phyloP scores from a whole-genome alignment of 2,113 vertebrate species.

The Sylvia atricapilla region DNA sequence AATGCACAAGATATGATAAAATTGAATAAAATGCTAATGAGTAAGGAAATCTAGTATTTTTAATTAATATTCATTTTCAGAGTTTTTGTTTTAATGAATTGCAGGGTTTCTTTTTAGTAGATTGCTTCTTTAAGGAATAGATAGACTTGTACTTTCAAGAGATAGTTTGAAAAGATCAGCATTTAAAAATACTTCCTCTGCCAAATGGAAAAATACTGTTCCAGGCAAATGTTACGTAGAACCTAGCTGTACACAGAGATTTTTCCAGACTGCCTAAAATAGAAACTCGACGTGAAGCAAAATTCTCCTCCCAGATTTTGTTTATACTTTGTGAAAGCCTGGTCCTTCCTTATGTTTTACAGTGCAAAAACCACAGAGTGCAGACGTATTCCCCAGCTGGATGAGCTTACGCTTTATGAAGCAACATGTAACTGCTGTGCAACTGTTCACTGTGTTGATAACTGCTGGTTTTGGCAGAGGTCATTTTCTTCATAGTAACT shows the following conservation, averaged over 20 bases:
- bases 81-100: neutral
- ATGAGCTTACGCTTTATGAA: neutral
- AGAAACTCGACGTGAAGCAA: neutral
- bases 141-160: neutral
- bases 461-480: neutral
- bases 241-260: neutral
- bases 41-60: neutral
- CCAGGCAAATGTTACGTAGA: neutral
- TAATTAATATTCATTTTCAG: neutral
- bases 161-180: neutral
- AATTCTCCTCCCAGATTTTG: neutral
- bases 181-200: slow-evolving; percentile 3
- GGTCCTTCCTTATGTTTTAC: neutral
- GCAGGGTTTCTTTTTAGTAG: neutral
- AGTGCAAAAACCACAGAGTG: neutral
- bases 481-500: neutral
- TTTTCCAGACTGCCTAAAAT: slow-evolving; percentile 9
- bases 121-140: neutral
- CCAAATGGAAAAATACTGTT: neutral
- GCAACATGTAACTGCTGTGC: neutral
- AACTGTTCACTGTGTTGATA: neutral
- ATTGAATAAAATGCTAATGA: neutral
- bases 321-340: neutral
- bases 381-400: neutral
- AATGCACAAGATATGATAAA: neutral